phyloP scores from a whole-genome alignment of 2,888 invertebrate species.

The Napeogenes sylphis region DNA sequence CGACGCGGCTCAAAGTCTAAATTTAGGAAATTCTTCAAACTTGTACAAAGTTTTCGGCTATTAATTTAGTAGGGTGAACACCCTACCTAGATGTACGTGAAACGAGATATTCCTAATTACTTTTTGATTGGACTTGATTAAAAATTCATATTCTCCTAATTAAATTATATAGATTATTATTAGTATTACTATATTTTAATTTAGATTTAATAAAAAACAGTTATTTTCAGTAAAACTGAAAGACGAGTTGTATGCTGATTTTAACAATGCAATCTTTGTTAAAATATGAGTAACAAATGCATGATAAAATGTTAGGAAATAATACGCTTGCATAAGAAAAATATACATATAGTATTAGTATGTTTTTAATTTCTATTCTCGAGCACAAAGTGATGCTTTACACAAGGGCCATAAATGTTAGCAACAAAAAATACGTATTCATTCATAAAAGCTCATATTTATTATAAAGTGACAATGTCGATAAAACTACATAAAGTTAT shows the following conservation, averaged over 20 bases:
- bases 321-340: no score
- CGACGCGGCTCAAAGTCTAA: constrained; percentile 25
- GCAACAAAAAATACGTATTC: no score
- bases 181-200: no score
- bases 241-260: no score
- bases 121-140: background rate
- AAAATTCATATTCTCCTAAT: background rate
- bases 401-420: background rate
- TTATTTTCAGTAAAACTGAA: no score
- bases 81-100: constrained; percentile 10
- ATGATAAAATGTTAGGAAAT: no score
- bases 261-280: no score
- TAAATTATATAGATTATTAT: no score
- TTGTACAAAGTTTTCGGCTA: constrained; percentile 45
- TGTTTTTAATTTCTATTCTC: constrained; percentile 10
- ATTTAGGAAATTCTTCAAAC: constrained; percentile 37
- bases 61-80: constrained; percentile 48
- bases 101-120: constrained; percentile 7
- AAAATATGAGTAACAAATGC: no score
- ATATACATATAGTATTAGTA: no score
- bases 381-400: constrained; percentile 21
- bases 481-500: background rate
- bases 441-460: no score
- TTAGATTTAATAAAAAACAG: no score
- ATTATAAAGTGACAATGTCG: background rate